These are phyloP conservation scores for Dexiosoma caninum DNA, from an alignment of 2,888 invertebrate genomes.

Conservation along the genomic window DNA sequence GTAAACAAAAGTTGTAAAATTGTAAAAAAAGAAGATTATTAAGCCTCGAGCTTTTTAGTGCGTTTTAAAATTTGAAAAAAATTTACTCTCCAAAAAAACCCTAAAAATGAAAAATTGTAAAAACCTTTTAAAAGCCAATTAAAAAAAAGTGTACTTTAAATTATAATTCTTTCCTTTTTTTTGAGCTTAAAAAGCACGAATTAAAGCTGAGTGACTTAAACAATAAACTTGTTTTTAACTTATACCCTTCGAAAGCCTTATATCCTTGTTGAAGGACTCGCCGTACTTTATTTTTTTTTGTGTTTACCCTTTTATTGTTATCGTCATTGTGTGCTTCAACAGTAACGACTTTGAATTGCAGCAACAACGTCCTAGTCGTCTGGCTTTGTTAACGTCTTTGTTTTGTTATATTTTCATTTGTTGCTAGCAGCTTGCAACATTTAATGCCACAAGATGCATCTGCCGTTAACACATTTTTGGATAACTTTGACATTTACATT, in stretches of 20 bases:
- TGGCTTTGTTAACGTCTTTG: conserved; percentile 46
- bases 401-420: conserved; percentile 39
- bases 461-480: conserved; percentile 64
- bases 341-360: conserved; percentile 12
- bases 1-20: too few species aligned
- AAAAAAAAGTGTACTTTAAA: not conserved
- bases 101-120: too few species aligned
- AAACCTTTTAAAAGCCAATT: conserved; percentile 1
- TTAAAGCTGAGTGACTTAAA: conserved; percentile 14
- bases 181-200: not conserved
- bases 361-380: conserved; percentile 20
- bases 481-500: conserved; percentile 66
- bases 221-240: conserved; percentile 46
- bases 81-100: too few species aligned
- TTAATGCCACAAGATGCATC: conserved; percentile 64
- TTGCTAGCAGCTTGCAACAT: conserved; percentile 63
- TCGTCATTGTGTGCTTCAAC: conserved; percentile 31
- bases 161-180: not conserved
- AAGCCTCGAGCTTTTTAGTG: too few species aligned
- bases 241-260: conserved; percentile 9
- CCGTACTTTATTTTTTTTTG: not conserved
- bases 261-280: conserved; percentile 27
- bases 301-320: conserved; percentile 37
- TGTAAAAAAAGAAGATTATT: too few species aligned
- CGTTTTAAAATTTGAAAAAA: too few species aligned